phyloP scores from a whole-genome alignment of 2,888 invertebrate species.

The Girardia tigrina region DNA sequence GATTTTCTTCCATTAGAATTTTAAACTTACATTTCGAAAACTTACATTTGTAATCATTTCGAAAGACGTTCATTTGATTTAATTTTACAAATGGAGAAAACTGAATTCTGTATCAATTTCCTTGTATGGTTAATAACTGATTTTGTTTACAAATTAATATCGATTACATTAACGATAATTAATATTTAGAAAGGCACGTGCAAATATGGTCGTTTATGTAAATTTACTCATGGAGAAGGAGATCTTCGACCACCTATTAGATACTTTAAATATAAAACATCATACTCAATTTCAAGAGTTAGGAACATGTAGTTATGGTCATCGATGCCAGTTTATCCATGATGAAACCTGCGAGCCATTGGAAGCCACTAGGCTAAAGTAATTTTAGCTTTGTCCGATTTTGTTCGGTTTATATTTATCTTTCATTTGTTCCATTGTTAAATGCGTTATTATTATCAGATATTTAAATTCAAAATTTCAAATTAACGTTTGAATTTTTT shows the following conservation, averaged over 20 bases:
- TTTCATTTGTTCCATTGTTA: no score
- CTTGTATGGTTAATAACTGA: no score
- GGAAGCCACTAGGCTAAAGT: not conserved
- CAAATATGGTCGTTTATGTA: not conserved
- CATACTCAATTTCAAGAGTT: not conserved
- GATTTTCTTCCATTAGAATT: not conserved
- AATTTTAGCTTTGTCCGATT: no score
- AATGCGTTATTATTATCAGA: no score
- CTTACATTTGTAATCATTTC: no score
- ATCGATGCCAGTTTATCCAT: not conserved
- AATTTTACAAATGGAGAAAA: not conserved
- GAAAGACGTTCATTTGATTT: not conserved
- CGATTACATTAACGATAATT: no score
- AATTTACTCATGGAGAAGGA: not conserved
- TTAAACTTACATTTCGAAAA: no score
- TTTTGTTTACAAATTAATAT: no score
- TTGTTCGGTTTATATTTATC: no score
- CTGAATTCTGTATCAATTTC: not conserved
- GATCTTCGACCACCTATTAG: not conserved
- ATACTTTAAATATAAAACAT: constrained; percentile 9
- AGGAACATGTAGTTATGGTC: constrained; percentile 8
- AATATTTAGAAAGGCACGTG: constrained; percentile 4
- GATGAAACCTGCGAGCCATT: not conserved
- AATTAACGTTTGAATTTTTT: no score
- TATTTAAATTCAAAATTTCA: no score